Evolutionary conservation across 2,113 vertebrate genomes (phyloP).

Genomic region (Rhadina sibilatrix): DNA sequence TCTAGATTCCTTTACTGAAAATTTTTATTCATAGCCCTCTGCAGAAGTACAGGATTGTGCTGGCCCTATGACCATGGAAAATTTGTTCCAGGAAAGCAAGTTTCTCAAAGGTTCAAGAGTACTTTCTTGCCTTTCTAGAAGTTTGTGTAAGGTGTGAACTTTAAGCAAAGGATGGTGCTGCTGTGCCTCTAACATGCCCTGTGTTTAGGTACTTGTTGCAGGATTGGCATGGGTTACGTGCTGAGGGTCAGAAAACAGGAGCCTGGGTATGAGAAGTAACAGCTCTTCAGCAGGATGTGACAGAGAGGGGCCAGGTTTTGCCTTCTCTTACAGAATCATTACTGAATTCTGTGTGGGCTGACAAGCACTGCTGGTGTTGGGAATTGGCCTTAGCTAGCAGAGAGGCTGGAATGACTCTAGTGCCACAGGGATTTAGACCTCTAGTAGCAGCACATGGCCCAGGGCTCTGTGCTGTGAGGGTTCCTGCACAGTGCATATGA

Average conservation of each 20-base stretch:
- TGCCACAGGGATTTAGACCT: not conserved
- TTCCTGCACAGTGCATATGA: not conserved
- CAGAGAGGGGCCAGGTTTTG: not conserved
- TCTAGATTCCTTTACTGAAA: not conserved
- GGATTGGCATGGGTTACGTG: not conserved
- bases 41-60: not conserved
- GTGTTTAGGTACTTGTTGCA: not conserved
- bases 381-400: not conserved
- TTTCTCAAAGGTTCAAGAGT: not conserved
- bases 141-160: not conserved
- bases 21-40: not conserved
- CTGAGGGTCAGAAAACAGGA: not conserved
- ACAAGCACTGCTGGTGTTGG: not conserved
- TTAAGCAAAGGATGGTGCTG: not conserved
- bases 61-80: not conserved
- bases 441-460: not conserved
- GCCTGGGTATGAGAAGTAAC: not conserved
- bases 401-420: not conserved
- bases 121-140: not conserved
- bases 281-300: not conserved
- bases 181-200: not conserved
- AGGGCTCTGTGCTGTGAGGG: not conserved
- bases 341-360: not conserved
- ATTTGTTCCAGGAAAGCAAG: not conserved
- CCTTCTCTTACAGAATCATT: not conserved